Evolutionary conservation across 2,113 vertebrate species (phyloP), one percentile per base, ranked within the genome.

Genomic region (Isurus oxyrinchus): DNA sequence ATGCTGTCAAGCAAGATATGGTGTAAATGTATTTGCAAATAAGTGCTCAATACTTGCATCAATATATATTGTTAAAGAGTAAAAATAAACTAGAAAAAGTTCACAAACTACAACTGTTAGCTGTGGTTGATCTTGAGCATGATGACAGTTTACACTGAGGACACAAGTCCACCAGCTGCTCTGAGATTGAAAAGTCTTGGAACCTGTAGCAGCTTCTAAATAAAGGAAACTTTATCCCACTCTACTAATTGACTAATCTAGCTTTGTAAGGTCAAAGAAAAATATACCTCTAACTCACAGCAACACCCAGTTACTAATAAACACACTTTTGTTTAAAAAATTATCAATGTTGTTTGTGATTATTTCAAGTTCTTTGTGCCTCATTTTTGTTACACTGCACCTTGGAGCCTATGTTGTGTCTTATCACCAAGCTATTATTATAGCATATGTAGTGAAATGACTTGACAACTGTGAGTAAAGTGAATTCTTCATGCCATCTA

Each of bases 401-500:
- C 57, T n/a, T 94, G 16, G 13, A 61, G 31, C 5, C 27, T 40
- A 63, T 40, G 31, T 94, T 94, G 31, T 63, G 59, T 63, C 5
- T 63, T 40, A 40, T 66, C 31, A n/a, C 31, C 3, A 94, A n/a
- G 49, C 19, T 40, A 84, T 84, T 49, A 49, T 53, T 10, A 55
- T 7, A 55, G 35, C 27, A 61, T 61, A 66, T 94, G 59, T 63
- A 55, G 59, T 63, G 67, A 94, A 63, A 66, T 94, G 61, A 63
- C 59, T 94, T 66, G n/a, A 66, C 31, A 66, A 67, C 59, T 94
- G 23, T 67, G 14, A 44, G 67, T 63, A 63, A 67, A 67, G 40
- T 67, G 93, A 95, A 66, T 95, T 27, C n/a, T 95, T 67, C 23
- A 44, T 94, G 59, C 21, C 57, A 91, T 59, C 44, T 87, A 91